Evolutionary conservation across 2,797 vertebrate genomes (phyloP).

Genomic region (Uromys caudimaculatus): DNA sequence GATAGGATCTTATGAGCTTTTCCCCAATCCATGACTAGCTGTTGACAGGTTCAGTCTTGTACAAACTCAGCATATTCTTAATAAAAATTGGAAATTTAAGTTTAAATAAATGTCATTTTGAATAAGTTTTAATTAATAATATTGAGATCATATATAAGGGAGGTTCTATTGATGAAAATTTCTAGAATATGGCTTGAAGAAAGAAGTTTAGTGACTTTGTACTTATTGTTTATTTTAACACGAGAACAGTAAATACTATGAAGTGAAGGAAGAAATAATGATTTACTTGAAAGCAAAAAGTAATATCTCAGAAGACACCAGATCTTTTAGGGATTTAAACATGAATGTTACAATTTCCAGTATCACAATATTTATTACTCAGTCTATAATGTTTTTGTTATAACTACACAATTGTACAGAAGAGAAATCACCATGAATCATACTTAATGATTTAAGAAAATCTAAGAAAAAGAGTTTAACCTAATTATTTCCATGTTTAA

Average conservation of each 20-base stretch:
- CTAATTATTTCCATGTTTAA: constrained; percentile 31
- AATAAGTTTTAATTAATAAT: constrained; percentile 29
- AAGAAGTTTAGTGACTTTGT: not conserved
- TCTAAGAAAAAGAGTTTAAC: not conserved
- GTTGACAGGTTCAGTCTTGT: not conserved
- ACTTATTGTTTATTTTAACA: not conserved
- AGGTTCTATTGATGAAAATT: not conserved
- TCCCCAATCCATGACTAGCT: not conserved
- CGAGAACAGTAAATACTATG: not conserved
- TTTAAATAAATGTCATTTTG: constrained; percentile 26
- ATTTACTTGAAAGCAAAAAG: not conserved
- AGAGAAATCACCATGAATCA: not conserved
- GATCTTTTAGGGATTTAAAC: not conserved
- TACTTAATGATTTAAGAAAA: not conserved
- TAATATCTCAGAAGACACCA: not conserved
- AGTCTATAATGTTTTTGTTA: not conserved
- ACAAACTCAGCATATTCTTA: not conserved
- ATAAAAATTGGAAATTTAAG: not conserved
- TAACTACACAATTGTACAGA: not conserved
- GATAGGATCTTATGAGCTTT: not conserved
- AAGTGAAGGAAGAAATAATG: not conserved
- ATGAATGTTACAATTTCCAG: not conserved
- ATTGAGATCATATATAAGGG: not conserved
- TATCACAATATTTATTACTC: not conserved
- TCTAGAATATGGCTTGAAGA: not conserved